A percentile compares a stretch with the other conserved stretches of the same genome.
Evolutionary conservation across 1,140 invertebrate genomes (phyloP).

Genomic region (Leptinotarsa undecemlineata): DNA sequence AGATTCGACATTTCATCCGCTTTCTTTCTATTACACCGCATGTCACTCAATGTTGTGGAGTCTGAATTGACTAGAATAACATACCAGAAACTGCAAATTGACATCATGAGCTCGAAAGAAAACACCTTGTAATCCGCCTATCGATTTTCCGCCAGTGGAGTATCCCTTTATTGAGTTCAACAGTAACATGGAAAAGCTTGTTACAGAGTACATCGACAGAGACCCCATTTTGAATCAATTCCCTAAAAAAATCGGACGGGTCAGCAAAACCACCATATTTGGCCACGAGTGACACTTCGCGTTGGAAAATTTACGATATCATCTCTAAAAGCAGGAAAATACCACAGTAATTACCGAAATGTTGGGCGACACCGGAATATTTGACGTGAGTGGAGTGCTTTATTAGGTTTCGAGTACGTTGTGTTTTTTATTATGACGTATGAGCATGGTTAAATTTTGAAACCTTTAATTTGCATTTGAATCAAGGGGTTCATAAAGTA

Average conservation of each 20-base stretch:
- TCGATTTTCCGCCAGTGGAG: constrained; percentile 15
- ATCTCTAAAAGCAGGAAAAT: not conserved
- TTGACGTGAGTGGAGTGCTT: not conserved
- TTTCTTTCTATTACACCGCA: too few relatives aligned
- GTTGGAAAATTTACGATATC: constrained; percentile 10
- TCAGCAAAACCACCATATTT: constrained; percentile 13
- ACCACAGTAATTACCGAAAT: not conserved
- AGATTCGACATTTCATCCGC: too few relatives aligned
- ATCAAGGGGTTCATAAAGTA: not conserved
- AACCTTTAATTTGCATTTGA: not conserved
- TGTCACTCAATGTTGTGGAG: too few relatives aligned
- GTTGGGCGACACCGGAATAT: not conserved
- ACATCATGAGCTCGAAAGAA: constrained; percentile 4
- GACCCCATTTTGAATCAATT: constrained; percentile 17
- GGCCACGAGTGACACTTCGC: constrained; percentile 9
- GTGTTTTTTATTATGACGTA: not conserved
- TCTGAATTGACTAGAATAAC: not conserved
- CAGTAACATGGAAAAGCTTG: constrained; percentile 9
- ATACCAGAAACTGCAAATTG: constrained; percentile 2
- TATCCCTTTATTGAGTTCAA: constrained; percentile 5
- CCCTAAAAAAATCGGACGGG: not conserved
- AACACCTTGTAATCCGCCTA: constrained; percentile 13
- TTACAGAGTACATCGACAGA: constrained; percentile 1
- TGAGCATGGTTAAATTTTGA: not conserved
- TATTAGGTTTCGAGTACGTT: not conserved